phyloP scores from a whole-genome alignment of 2,113 vertebrate genomes.

The Thunnus maccoyii region DNA sequence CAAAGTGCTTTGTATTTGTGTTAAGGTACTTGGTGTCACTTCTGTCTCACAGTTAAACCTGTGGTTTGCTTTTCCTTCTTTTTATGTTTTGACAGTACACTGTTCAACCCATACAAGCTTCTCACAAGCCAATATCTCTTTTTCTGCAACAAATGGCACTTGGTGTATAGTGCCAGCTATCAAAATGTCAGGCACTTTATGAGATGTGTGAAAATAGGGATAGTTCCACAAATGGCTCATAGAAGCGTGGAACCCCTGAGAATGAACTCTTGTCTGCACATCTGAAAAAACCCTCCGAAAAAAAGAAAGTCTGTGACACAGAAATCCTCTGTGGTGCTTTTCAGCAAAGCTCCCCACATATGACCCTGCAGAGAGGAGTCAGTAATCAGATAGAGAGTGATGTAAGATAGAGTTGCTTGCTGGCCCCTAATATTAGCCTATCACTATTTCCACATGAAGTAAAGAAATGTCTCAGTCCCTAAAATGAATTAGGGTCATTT shows the following conservation, averaged over 20 bases:
- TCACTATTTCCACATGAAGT: slow-evolving; percentile 24
- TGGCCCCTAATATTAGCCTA: neutral
- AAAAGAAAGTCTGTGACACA: slow-evolving; percentile 38
- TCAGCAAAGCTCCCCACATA: slow-evolving; percentile 46
- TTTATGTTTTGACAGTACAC: slow-evolving; percentile 52
- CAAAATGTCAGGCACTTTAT: slow-evolving; percentile 76
- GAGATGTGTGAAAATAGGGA: slow-evolving; percentile 69
- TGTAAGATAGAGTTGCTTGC: slow-evolving; percentile 16
- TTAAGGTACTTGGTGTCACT: slow-evolving; percentile 52
- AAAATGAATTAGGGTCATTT: neutral
- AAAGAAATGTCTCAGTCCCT: neutral
- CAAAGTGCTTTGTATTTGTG: slow-evolving; percentile 57
- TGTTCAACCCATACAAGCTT: slow-evolving; percentile 44
- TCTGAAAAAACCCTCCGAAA: slow-evolving; percentile 44
- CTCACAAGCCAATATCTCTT: slow-evolving; percentile 57
- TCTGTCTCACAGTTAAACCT: slow-evolving; percentile 56
- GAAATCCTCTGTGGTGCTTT: slow-evolving; percentile 51
- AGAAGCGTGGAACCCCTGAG: slow-evolving; percentile 59
- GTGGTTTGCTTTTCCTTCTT: slow-evolving; percentile 51
- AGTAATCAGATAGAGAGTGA: neutral
- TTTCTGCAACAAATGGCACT: slow-evolving; percentile 64
- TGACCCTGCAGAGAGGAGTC: slow-evolving; percentile 35
- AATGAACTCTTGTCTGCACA: slow-evolving; percentile 48
- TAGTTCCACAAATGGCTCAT: slow-evolving; percentile 63
- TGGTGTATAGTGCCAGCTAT: slow-evolving; percentile 61